Conservation (phyloP, 2,888 invertebrate species). For the Caenorhabditis imperialis region DNA sequence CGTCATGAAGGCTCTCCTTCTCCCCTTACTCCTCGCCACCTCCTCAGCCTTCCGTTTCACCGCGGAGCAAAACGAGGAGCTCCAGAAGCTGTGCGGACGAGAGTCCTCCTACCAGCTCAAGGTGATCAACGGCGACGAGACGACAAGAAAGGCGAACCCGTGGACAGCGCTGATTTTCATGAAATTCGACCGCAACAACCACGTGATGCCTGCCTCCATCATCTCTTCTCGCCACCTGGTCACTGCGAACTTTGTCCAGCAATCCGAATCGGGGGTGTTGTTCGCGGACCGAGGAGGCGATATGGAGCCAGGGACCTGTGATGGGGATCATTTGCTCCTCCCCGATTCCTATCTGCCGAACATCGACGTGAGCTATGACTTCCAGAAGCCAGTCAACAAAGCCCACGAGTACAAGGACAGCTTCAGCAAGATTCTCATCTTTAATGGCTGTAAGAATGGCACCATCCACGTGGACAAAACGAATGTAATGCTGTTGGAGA, state of each 20-base stretch:
- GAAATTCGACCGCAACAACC: not conserved
- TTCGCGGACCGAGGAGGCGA: not conserved
- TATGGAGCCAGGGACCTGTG: not conserved
- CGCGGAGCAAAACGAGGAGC: no score
- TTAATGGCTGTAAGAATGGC: constrained; percentile 30
- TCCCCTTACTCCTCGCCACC: no score
- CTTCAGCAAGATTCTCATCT: not conserved
- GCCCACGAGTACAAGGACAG: constrained; percentile 4
- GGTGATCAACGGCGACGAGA: constrained; percentile 18
- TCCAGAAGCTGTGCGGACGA: no score
- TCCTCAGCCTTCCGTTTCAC: no score
- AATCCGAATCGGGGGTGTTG: no score
- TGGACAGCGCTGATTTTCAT: constrained; percentile 24
- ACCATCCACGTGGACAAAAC: not conserved
- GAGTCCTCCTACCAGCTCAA: constrained; percentile 10
- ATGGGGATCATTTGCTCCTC: constrained; percentile 12
- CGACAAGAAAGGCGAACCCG: constrained; percentile 3
- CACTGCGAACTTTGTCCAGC: constrained; percentile 16
- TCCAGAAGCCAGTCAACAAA: not conserved
- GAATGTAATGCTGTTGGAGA: constrained; percentile 11
- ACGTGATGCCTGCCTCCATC: constrained; percentile 16
- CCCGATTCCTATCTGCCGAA: not conserved
- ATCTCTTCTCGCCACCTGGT: constrained; percentile 23
- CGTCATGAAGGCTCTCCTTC: no score
- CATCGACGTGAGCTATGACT: constrained; percentile 12